These are phyloP conservation scores for Orussus abietinus DNA, from an alignment of 1,140 invertebrate species.

Conservation along the genomic window DNA sequence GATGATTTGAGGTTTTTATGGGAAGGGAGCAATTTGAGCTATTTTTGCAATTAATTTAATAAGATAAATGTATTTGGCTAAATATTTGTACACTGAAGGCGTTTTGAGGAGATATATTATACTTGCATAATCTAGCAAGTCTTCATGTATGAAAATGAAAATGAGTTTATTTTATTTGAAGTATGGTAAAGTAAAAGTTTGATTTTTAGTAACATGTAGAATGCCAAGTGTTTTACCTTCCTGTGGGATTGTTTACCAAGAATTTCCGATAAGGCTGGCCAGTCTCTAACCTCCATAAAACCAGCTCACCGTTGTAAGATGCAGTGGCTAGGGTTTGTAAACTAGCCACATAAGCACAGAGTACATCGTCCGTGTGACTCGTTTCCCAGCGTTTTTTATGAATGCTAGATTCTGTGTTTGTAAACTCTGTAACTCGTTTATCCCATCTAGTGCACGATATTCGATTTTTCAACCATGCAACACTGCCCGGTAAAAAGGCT, in stretches of 20 bases:
- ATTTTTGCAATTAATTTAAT: too few species aligned
- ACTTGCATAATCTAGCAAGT: too few species aligned
- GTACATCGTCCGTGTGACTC: slow-evolving; percentile 69
- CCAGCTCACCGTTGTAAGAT: slow-evolving; percentile 70
- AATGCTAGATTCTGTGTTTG: slow-evolving; percentile 51
- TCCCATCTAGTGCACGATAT: slow-evolving; percentile 72
- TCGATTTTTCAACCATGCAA: slow-evolving; percentile 46
- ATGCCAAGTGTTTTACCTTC: slow-evolving; percentile 30
- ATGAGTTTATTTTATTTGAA: too few species aligned
- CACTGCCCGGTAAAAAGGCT: too few species aligned
- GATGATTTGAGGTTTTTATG: too few species aligned
- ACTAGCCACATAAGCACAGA: slow-evolving; percentile 59
- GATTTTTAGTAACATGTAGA: too few species aligned
- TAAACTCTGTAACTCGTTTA: slow-evolving; percentile 64
- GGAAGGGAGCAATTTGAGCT: too few species aligned
- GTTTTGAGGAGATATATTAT: neutral
- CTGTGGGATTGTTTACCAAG: slow-evolving; percentile 28
- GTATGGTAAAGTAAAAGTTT: too few species aligned
- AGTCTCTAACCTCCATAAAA: slow-evolving; percentile 73
- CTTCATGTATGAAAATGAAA: too few species aligned
- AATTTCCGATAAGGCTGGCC: slow-evolving; percentile 60
- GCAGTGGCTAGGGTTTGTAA: slow-evolving; percentile 66
- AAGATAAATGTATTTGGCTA: too few species aligned
- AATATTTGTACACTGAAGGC: too few species aligned
- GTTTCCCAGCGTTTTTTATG: slow-evolving; percentile 59